Percentiles rank a stretch among this genome's conserved stretches.
Evolutionary conservation across 2,797 vertebrate genomes (phyloP).

Genomic region (Mastacembelus armatus): DNA sequence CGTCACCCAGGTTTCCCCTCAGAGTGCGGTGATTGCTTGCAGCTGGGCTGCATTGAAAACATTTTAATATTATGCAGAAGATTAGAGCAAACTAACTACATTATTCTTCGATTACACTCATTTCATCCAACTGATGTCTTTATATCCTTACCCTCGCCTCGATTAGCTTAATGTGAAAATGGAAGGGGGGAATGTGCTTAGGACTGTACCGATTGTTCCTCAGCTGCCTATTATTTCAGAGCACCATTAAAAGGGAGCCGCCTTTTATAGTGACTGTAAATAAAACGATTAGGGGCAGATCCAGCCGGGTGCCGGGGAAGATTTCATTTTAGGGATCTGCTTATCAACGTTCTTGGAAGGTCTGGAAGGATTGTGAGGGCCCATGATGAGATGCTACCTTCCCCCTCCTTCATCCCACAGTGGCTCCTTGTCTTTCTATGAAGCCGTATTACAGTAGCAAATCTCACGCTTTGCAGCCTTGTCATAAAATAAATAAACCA

Average conservation of each 20-base stretch:
- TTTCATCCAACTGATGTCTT: slow-evolving; percentile 93
- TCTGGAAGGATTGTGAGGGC: slow-evolving; percentile 78
- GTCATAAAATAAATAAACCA: slow-evolving; percentile 81
- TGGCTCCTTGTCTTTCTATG: slow-evolving; percentile 58
- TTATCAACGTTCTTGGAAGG: slow-evolving; percentile 88
- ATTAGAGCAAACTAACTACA: slow-evolving; percentile 94
- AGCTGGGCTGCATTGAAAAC: slow-evolving; percentile 89
- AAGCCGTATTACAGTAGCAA: slow-evolving; percentile 81
- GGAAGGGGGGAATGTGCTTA: slow-evolving; percentile 84
- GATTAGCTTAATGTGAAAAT: slow-evolving; percentile 95
- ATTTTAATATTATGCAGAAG: slow-evolving; percentile 92
- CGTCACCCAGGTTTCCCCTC: slow-evolving; percentile 68
- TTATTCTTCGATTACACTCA: slow-evolving; percentile 92
- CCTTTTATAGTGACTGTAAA: slow-evolving; percentile 89
- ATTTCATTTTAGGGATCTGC: slow-evolving; percentile 87
- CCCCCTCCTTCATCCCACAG: slow-evolving; percentile 74
- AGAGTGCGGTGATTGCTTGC: slow-evolving; percentile 90
- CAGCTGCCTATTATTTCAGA: slow-evolving; percentile 85
- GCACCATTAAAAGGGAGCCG: slow-evolving; percentile 84
- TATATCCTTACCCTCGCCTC: slow-evolving; percentile 89
- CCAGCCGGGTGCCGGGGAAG: slow-evolving; percentile 82
- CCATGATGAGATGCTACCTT: slow-evolving; percentile 71
- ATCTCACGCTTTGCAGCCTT: slow-evolving; percentile 81
- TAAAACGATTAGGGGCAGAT: slow-evolving; percentile 89
- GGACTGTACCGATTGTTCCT: slow-evolving; percentile 88